phyloP scores from a whole-genome alignment of 1,140 invertebrate genomes.

The Papilio glaucus region DNA sequence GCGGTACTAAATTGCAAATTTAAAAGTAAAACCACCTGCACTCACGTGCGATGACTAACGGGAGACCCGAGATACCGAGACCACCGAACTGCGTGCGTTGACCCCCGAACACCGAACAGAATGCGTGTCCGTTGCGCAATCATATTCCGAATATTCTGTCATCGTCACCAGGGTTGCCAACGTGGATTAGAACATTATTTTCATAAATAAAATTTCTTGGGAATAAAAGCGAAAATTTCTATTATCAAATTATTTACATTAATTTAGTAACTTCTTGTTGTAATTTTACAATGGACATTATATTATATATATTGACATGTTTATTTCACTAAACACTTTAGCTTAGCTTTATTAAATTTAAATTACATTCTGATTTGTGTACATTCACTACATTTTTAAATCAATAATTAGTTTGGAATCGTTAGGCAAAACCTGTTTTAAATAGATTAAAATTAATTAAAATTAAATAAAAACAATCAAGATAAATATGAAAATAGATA shows the following conservation, averaged over 20 bases:
- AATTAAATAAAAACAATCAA: neutral
- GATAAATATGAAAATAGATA: neutral
- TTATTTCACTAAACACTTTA: too few relatives aligned
- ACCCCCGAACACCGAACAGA: slow-evolving; percentile 49
- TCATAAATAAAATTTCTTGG: neutral
- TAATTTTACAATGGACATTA: neutral
- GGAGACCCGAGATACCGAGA: slow-evolving; percentile 45
- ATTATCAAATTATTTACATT: too few relatives aligned
- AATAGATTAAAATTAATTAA: too few relatives aligned
- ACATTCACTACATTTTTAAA: too few relatives aligned
- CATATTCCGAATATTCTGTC: slow-evolving; percentile 53
- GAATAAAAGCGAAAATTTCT: too few relatives aligned
- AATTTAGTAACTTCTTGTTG: too few relatives aligned
- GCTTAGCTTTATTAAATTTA: too few relatives aligned
- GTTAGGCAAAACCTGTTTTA: too few relatives aligned
- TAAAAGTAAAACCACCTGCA: slow-evolving; percentile 76
- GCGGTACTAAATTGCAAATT: slow-evolving; percentile 76
- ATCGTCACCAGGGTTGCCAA: slow-evolving; percentile 40
- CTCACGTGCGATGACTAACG: slow-evolving; percentile 76
- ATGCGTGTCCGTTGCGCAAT: slow-evolving; percentile 63
- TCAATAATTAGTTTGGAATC: too few relatives aligned
- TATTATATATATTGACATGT: too few relatives aligned
- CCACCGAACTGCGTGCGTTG: slow-evolving; percentile 74
- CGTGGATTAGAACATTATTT: neutral
- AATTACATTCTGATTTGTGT: too few relatives aligned